Evolutionary conservation across 2,113 vertebrate genomes (phyloP).

Genomic region (Columba livia): DNA sequence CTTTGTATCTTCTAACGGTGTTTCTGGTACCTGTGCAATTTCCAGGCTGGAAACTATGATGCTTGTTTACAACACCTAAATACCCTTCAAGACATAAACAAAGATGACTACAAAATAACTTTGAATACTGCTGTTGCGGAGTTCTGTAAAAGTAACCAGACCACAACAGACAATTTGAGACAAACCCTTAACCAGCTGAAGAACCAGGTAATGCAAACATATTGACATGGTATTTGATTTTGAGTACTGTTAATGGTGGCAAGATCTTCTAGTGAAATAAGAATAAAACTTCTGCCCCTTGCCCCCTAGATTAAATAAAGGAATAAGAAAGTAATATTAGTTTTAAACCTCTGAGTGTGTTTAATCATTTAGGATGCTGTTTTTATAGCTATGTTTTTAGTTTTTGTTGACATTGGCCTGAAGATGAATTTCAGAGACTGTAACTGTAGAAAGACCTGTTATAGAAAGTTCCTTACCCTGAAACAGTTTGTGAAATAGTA

Average conservation of each 20-base stretch:
- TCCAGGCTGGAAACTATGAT: constrained; percentile 90
- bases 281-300: neutral
- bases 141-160: constrained; percentile 95
- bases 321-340: neutral
- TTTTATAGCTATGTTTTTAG: neutral
- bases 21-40: constrained; percentile 42
- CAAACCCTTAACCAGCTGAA: constrained; percentile 90
- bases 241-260: neutral
- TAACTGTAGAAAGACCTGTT: neutral
- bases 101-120: constrained; percentile 96
- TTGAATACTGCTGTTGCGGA: constrained; percentile 93
- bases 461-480: neutral
- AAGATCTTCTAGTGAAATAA: neutral
- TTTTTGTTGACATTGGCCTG: neutral
- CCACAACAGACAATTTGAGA: constrained; percentile 88
- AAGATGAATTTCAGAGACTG: neutral
- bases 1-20: neutral
- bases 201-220: constrained; percentile 83
- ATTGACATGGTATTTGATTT: neutral
- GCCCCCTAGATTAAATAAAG: neutral
- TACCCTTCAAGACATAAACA: constrained; percentile 91
- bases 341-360: neutral
- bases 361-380: neutral
- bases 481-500: neutral
- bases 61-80: constrained; percentile 87